Percentiles rank a stretch among this genome's conserved stretches.
phyloP scores from a whole-genome alignment of 1,140 invertebrate species.

The Penaeus indicus region DNA sequence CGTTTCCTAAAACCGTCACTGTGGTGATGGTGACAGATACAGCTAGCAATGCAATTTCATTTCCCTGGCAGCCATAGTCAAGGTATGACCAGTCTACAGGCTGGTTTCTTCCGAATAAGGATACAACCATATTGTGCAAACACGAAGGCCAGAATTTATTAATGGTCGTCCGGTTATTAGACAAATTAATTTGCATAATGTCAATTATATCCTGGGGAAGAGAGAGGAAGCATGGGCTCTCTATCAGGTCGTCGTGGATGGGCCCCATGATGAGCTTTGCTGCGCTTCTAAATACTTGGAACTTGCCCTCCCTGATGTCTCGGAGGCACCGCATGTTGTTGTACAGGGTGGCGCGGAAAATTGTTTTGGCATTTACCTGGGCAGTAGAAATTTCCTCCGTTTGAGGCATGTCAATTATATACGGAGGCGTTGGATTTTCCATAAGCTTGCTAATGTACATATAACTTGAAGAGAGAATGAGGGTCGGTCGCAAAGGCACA shows the following conservation, averaged over 20 bases:
- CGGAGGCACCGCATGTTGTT: not conserved
- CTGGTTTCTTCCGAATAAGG: not conserved
- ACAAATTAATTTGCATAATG: not conserved
- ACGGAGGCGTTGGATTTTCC: too few species aligned
- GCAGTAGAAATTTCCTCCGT: not conserved
- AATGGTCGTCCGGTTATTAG: not conserved
- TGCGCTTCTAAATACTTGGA: not conserved
- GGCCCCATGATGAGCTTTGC: not conserved
- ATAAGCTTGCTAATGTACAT: too few species aligned
- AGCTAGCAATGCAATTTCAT: not conserved
- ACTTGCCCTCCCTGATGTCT: not conserved
- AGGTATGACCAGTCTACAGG: conserved; percentile 19
- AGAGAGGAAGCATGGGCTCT: conserved; percentile 1
- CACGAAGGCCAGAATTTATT: conserved; percentile 40
- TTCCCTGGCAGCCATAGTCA: not conserved
- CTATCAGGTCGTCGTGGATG: not conserved
- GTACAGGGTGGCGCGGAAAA: not conserved
- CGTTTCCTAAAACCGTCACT: conserved; percentile 8
- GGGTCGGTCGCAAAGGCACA: too few species aligned
- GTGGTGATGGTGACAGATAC: not conserved
- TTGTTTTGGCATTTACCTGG: not conserved
- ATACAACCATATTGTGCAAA: conserved; percentile 7
- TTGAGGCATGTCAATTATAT: not conserved
- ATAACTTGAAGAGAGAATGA: too few species aligned
- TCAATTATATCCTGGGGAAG: not conserved